Base-by-base conservation (phyloP, 2,797 vertebrate genomes). In the Tiaroga cobitis region DNA sequence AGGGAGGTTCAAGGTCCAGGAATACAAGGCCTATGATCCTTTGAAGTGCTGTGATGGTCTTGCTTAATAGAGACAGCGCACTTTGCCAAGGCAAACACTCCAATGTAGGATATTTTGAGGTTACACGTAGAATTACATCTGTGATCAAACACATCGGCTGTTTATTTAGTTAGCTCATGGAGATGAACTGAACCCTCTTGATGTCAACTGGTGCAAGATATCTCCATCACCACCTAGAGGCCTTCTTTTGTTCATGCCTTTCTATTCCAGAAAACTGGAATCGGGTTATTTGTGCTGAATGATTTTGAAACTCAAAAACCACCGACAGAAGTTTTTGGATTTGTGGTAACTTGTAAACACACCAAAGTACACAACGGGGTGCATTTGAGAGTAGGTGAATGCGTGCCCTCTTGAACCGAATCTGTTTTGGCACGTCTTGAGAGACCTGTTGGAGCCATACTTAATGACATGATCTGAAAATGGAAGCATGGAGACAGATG, bases 81-180 rank as follows among this genome's bases (percentile, higher is more conserved):
- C 65, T 86, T 86, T 94, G 96, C 93, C 94, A 97, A 94, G 90
- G 93, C 94, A 95, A 96, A 96, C 95, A 96, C 91, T 91, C 90
- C 86, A 88, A 90, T 92, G 93, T 94, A 78, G 89, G 91, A 92
- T 89, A 91, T 92, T 94, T 91, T 91, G 68, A 93, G 94, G 94
- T 89, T 92, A 92, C 84, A 89, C 81, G 84, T 70, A 91, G 85
- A 88, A 88, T 86, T 80, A 80, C 75, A 88, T 84, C 68, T 81
- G 84, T 39, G 89, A 91, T 91, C 89, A 89, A 93, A 90, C 89
- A 87, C 90, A 93, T 93, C 85, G 88, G 79, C 74, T 91, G 68
- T 88, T 91, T 91, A 91, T 91, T 91, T 87, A 59, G 80, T 70
- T 85, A 68, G 90, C 89, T 86, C 87, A 88, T 86, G 84, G 84